These are phyloP conservation scores for Pteruthius melanotis DNA, from an alignment of 2,113 vertebrate species.

Conservation along the genomic window DNA sequence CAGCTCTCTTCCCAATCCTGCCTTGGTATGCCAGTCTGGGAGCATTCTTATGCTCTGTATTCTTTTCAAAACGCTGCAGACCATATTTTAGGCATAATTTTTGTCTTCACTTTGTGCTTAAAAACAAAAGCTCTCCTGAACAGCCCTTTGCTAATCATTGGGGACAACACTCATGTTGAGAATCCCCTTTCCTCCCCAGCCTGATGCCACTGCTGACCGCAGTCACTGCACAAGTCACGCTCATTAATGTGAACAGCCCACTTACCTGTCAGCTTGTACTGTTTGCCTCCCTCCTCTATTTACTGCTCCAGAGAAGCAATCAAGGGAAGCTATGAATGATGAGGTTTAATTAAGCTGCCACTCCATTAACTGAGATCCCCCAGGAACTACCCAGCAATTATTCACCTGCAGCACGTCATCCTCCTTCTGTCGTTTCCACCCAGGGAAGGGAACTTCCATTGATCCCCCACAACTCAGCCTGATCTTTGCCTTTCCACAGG, in stretches of 20 bases:
- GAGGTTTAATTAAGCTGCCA: constrained; percentile 26
- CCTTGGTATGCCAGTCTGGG: not conserved
- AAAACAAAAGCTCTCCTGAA: not conserved
- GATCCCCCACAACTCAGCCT: not conserved
- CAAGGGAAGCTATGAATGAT: not conserved
- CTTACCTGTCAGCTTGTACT: not conserved
- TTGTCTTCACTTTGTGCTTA: not conserved
- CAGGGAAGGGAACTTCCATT: not conserved
- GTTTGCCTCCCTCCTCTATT: not conserved
- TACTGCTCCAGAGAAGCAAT: not conserved
- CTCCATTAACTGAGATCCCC: not conserved
- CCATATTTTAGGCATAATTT: not conserved
- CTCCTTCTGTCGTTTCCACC: not conserved
- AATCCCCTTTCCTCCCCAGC: not conserved
- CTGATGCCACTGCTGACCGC: not conserved
- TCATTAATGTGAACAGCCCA: not conserved
- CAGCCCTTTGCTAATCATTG: rapidly evolving
- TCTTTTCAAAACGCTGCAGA: not conserved
- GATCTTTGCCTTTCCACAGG: not conserved
- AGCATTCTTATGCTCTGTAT: not conserved
- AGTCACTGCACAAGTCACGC: rapidly evolving
- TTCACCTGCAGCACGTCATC: not conserved
- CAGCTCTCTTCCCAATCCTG: too few relatives aligned
- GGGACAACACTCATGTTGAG: not conserved
- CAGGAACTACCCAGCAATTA: not conserved